phyloP scores from a whole-genome alignment of 2,888 invertebrate genomes.

The Drosophila eohydei region DNA sequence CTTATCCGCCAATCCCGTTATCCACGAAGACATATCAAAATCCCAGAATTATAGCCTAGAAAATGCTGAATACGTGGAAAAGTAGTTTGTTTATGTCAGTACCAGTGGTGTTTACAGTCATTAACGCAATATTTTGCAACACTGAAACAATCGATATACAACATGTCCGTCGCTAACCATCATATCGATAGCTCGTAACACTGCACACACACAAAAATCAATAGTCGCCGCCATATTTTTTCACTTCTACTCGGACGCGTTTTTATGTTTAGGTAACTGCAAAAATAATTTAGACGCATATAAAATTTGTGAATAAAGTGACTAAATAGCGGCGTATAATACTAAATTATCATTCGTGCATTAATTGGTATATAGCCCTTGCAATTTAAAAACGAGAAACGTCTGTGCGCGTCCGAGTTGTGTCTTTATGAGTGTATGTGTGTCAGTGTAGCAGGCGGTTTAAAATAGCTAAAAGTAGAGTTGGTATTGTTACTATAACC shows the following conservation, averaged over 20 bases:
- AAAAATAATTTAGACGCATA: constrained; percentile 27
- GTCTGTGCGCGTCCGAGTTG: constrained; percentile 56
- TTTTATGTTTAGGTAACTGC: constrained; percentile 57
- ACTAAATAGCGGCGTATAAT: neutral
- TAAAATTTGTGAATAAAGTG: constrained; percentile 33
- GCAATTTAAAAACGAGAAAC: constrained; percentile 39
- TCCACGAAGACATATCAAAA: constrained; percentile 88
- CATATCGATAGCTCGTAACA: constrained; percentile 34
- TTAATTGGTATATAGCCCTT: constrained; percentile 15
- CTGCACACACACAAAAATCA: constrained; percentile 64
- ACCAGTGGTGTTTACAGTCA: constrained; percentile 11
- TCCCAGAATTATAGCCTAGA: constrained; percentile 8
- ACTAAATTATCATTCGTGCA: neutral
- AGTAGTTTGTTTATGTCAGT: constrained; percentile 47
- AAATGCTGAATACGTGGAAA: constrained; percentile 50
- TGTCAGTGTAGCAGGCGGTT: constrained; percentile 42
- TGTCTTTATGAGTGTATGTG: constrained; percentile 40
- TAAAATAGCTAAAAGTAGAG: constrained; percentile 37
- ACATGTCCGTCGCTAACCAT: neutral
- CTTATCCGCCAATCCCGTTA: constrained; percentile 90
- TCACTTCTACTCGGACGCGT: constrained; percentile 67
- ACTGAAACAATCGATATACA: constrained; percentile 25
- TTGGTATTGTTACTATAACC: constrained; percentile 17
- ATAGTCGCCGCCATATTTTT: constrained; percentile 78
- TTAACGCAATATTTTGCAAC: constrained; percentile 3